Evolutionary conservation across 2,888 invertebrate genomes (phyloP).

Genomic region (Choristoneura rosaceana): DNA sequence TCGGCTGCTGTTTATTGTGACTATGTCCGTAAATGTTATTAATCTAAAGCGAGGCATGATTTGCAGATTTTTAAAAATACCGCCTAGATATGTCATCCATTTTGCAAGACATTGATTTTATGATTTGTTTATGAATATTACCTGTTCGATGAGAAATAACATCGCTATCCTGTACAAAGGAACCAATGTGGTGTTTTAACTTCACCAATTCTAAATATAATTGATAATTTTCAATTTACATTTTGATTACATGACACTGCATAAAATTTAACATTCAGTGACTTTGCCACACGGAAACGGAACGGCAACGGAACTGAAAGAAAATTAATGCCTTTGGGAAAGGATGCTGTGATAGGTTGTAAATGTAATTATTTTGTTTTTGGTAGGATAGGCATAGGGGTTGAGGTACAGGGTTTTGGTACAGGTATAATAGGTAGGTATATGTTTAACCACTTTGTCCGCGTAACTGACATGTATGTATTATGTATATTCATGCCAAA

Average conservation of each 20-base stretch:
- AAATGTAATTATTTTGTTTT: not conserved
- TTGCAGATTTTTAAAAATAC: not conserved
- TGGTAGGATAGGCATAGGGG: no score
- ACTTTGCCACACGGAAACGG: slow-evolving; percentile 5
- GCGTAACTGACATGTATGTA: no score
- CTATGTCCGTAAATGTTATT: no score
- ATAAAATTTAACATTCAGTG: not conserved
- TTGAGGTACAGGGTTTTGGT: no score
- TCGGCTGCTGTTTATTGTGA: no score
- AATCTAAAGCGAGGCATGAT: no score
- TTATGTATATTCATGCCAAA: no score
- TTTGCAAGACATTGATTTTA: not conserved
- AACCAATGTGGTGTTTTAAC: slow-evolving; percentile 12
- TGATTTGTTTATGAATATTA: not conserved
- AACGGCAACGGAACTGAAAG: not conserved
- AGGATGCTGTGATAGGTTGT: not conserved
- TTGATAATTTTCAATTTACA: not conserved
- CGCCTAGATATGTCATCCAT: not conserved
- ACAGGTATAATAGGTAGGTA: no score
- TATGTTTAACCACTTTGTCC: no score
- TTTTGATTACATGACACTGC: slow-evolving; percentile 1
- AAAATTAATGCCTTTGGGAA: not conserved
- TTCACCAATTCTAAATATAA: slow-evolving; percentile 11
- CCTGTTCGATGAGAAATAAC: slow-evolving; percentile 8
- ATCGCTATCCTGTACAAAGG: not conserved